phyloP scores from a whole-genome alignment of 2,888 invertebrate species.

The Macrophya alboannulata region DNA sequence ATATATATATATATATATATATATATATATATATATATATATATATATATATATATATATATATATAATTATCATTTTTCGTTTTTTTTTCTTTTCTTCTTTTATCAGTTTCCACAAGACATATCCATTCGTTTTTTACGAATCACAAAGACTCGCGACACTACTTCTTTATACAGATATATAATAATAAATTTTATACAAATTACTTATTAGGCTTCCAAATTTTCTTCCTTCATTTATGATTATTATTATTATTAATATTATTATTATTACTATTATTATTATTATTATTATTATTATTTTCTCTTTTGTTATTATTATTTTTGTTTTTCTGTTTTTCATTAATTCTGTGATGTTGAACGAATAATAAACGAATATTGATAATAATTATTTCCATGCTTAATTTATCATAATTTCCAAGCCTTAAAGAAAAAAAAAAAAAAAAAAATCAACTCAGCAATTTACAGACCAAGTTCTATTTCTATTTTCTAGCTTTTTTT shows the following conservation, averaged over 20 bases:
- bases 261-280: neutral
- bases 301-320: neutral
- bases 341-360: constrained; percentile 2
- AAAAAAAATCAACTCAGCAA: constrained; percentile 19
- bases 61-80: constrained; percentile 49
- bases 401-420: constrained; percentile 17
- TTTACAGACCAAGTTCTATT: constrained; percentile 38
- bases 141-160: constrained; percentile 14
- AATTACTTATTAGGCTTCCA: constrained; percentile 47
- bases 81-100: neutral
- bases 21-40: constrained; percentile 15
- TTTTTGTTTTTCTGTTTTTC: constrained; percentile 5
- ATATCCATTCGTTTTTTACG: constrained; percentile 29
- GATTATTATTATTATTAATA: neutral
- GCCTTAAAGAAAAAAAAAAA: constrained; percentile 34
- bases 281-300: constrained; percentile 3
- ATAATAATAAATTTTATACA: constrained; percentile 51
- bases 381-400: constrained; percentile 36
- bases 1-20: neutral
- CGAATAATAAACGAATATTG: neutral
- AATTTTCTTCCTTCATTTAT: neutral
- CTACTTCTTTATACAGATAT: constrained; percentile 37
- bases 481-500: neutral
- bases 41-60: neutral
- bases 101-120: constrained; percentile 18